phyloP scores from a whole-genome alignment of 2,797 vertebrate genomes.

The Cossypha heuglini region DNA sequence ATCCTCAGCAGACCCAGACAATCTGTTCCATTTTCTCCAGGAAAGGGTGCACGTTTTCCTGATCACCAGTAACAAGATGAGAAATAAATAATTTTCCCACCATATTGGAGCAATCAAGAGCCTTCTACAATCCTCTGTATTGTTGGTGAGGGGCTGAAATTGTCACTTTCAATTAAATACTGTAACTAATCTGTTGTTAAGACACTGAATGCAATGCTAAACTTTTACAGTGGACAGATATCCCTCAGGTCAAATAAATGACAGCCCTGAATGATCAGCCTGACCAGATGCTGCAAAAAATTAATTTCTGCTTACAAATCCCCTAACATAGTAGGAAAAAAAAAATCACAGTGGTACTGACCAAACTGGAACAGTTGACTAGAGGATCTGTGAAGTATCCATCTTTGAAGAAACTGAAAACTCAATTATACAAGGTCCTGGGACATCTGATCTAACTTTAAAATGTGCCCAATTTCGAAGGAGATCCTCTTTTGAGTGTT shows the following conservation, averaged over 20 bases:
- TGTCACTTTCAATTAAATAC: background rate
- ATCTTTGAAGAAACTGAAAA: background rate
- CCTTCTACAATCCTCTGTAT: background rate
- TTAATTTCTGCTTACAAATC: background rate
- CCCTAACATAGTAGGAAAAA: fast-evolving
- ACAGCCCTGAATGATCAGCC: background rate
- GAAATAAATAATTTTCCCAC: background rate
- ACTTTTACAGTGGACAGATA: background rate
- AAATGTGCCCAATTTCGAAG: background rate
- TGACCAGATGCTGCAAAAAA: background rate
- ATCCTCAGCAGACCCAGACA: background rate
- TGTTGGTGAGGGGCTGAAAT: background rate
- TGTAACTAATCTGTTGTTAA: background rate
- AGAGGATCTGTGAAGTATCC: background rate
- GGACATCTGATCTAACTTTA: background rate
- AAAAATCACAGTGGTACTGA: background rate
- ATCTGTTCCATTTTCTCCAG: background rate
- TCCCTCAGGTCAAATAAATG: background rate
- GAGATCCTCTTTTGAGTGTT: background rate
- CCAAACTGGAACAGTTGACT: background rate
- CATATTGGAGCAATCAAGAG: background rate
- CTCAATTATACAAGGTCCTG: background rate
- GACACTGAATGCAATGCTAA: fast-evolving
- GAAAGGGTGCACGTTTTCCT: background rate
- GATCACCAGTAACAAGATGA: background rate